Evolutionary conservation across 2,797 vertebrate species (phyloP).

Genomic region (Gouania willdenowi): DNA sequence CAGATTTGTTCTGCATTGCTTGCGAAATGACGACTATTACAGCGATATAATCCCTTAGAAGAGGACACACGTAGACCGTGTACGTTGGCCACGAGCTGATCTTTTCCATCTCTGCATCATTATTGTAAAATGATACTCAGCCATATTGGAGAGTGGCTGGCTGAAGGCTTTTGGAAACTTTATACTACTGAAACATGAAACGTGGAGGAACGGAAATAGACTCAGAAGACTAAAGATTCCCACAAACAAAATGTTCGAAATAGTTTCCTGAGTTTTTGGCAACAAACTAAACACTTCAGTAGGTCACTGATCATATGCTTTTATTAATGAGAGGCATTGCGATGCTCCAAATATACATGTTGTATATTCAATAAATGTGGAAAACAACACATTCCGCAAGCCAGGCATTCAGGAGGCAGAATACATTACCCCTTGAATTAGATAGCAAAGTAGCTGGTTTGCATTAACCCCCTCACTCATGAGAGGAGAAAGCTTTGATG

Average conservation of each 20-base stretch:
- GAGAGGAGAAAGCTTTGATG: conserved; percentile 66
- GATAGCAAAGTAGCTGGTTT: conserved; percentile 69
- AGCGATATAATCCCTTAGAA: conserved; percentile 39
- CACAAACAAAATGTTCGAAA: conserved; percentile 7
- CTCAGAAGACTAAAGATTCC: too few species aligned
- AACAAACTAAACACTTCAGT: conserved; percentile 23
- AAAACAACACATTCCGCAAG: conserved; percentile 66
- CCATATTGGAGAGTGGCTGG: conserved; percentile 14
- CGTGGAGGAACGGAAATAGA: conserved; percentile 25
- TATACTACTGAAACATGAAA: conserved; percentile 37
- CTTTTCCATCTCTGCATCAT: conserved; percentile 33
- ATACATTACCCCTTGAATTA: conserved; percentile 76
- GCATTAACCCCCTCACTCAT: conserved; percentile 71
- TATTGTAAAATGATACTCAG: conserved; percentile 32
- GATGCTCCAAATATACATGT: conserved; percentile 69
- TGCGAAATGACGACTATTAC: conserved; percentile 44
- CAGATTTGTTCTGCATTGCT: conserved; percentile 20
- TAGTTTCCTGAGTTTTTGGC: conserved; percentile 4
- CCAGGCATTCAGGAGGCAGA: conserved; percentile 68
- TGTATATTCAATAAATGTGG: conserved; percentile 68
- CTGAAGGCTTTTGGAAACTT: conserved; percentile 55
- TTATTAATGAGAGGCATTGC: too few species aligned
- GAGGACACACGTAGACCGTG: conserved; percentile 23
- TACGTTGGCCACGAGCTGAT: conserved; percentile 24
- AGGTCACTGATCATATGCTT: too few species aligned